These are phyloP conservation scores for Acrossocheilus fasciatus DNA, from an alignment of 2,797 vertebrate genomes.

Conservation along the genomic window DNA sequence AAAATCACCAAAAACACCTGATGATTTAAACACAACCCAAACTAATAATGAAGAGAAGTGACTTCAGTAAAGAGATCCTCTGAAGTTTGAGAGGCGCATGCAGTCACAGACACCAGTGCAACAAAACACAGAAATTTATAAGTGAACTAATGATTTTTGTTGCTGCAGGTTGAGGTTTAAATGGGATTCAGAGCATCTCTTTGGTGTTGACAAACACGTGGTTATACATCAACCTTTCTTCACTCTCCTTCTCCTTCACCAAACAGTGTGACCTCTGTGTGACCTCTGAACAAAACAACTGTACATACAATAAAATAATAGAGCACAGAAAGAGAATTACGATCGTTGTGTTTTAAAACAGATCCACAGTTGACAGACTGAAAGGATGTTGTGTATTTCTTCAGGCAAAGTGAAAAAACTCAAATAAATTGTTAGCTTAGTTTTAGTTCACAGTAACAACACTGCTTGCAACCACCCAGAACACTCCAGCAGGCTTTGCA, in stretches of 20 bases:
- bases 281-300: not conserved
- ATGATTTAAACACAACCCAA: not conserved
- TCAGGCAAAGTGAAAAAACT: not conserved
- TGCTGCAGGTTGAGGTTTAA: not conserved
- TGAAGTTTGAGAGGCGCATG: not conserved
- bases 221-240: not conserved
- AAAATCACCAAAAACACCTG: not conserved
- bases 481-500: not conserved
- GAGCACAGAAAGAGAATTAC: not conserved
- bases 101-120: not conserved
- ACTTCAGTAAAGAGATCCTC: not conserved
- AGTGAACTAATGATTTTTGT: not conserved
- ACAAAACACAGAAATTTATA: rapidly evolving
- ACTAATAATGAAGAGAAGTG: not conserved
- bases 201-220: not conserved
- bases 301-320: not conserved
- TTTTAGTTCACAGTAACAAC: not conserved
- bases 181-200: not conserved
- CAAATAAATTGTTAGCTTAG: not conserved
- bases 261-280: not conserved
- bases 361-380: not conserved
- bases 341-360: not conserved
- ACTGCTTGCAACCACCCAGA: not conserved
- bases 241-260: no score
- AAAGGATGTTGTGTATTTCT: not conserved